Base-by-base conservation (phyloP, 1,140 invertebrate genomes). In the Conus ventricosus region DNA sequence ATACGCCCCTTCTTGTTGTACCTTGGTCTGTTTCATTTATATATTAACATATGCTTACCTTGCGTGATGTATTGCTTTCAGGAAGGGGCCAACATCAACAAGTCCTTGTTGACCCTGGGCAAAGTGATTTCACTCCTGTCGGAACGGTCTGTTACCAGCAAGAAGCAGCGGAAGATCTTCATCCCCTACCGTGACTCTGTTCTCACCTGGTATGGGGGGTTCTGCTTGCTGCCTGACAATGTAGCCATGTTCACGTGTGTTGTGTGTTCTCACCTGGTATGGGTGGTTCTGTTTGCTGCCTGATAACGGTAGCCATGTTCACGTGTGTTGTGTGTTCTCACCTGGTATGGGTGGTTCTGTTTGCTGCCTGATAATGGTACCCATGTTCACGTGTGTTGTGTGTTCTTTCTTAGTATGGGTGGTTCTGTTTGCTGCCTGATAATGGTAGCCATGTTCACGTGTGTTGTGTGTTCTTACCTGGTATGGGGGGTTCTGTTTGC, bases 151-250 rank as follows among this genome's bases (percentile, higher is more conserved):
- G 89, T 63, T 23, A 63, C 75, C 53, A 89, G 55, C 23, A 94
- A 91, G 86, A 96, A 96, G 88, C 96, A 96, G 88, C 96, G 96
- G 90, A 96, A 96, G 63, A 94, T 95, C 86, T 97, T 96, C 90
- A 98, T 99, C 88, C 98, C 98, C 1, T 99, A 99, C 95, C 95
- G 98, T 67, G 98, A 99, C 95, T 98, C 98, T 10, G 97, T 98
- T 39, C 96, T 98, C 0, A 99, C 98, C 0, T 98, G 98, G 98
- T 96, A 89, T 84, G 92, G 91, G 84, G 39, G 11, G 53, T 27
- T n/a, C 13, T 55, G 57, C 5, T 1, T 8, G 8, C 8, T 60
- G 57, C 57, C 57, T 60, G 8, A 15, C 5, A 15, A 60, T 60
- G 57, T 15, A 4, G 57, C 5, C 57, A 60, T 8, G 8, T 60